Evolutionary conservation across 2,797 vertebrate genomes (phyloP).

Genomic region (Mus minutoides): DNA sequence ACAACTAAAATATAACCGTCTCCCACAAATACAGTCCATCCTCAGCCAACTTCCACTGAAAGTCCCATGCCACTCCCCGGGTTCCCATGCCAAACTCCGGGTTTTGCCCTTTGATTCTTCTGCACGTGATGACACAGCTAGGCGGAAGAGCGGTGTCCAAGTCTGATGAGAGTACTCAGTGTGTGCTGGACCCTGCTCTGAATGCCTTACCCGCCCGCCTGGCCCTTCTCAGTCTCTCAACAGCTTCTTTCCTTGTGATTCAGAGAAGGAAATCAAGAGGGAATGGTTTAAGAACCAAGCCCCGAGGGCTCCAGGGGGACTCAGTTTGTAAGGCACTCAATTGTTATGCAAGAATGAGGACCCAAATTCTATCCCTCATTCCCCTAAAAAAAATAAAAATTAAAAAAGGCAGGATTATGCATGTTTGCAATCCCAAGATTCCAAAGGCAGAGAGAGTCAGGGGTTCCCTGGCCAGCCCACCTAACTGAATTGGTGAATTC

Average conservation of each 20-base stretch:
- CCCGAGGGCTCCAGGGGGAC: not conserved
- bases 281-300: not conserved
- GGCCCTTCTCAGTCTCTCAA: not conserved
- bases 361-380: not conserved
- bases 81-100: not conserved
- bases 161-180: rapidly evolving
- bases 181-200: too few species aligned
- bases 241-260: not conserved
- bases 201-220: not conserved
- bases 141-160: rapidly evolving
- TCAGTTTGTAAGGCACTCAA: not conserved
- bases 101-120: not conserved
- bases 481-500: not conserved
- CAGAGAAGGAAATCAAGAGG: not conserved
- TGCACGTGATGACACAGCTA: not conserved
- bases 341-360: not conserved
- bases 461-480: too few species aligned
- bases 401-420: not conserved
- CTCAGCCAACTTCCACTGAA: not conserved
- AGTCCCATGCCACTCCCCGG: rapidly evolving
- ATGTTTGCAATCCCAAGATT: not conserved
- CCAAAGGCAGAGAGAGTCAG: not conserved
- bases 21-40: rapidly evolving
- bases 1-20: too few species aligned
- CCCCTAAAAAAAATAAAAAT: not conserved